These are phyloP conservation scores for Chalcis sispes DNA, from an alignment of 2,888 invertebrate species.

Conservation along the genomic window DNA sequence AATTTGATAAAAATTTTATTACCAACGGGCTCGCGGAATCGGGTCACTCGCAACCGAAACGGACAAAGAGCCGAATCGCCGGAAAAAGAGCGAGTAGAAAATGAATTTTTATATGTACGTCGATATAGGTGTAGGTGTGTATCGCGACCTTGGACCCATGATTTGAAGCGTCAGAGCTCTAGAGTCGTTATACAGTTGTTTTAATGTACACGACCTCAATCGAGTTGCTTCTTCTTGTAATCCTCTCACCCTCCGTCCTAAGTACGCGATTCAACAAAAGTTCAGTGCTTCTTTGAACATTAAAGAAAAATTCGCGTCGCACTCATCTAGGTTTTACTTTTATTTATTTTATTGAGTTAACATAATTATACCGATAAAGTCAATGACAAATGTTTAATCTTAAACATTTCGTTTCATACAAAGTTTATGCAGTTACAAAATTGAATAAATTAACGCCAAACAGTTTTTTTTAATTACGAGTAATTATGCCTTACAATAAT, in stretches of 20 bases:
- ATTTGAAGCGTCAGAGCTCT: constrained; percentile 4
- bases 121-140: too few relatives aligned
- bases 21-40: constrained; percentile 30
- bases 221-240: constrained; percentile 16
- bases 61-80: neutral
- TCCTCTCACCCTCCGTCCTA: neutral
- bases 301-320: neutral
- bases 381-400: too few relatives aligned
- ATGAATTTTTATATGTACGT: constrained; percentile 33
- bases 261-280: constrained; percentile 8
- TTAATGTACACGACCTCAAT: constrained; percentile 44
- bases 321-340: neutral
- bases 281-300: constrained; percentile 40
- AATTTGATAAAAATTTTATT: constrained; percentile 50
- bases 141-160: neutral
- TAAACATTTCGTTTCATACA: too few relatives aligned
- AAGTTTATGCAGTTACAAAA: too few relatives aligned
- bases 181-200: constrained; percentile 10
- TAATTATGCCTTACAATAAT: too few relatives aligned
- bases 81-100: neutral
- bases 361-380: too few relatives aligned
- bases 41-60: constrained; percentile 22
- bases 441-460: too few relatives aligned
- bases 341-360: neutral
- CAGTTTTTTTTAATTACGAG: too few relatives aligned